A percentile compares a stretch with the other conserved stretches of the same genome.
Conservation (phyloP, 2,797 vertebrate species). For the Melanitta fusca region DNA sequence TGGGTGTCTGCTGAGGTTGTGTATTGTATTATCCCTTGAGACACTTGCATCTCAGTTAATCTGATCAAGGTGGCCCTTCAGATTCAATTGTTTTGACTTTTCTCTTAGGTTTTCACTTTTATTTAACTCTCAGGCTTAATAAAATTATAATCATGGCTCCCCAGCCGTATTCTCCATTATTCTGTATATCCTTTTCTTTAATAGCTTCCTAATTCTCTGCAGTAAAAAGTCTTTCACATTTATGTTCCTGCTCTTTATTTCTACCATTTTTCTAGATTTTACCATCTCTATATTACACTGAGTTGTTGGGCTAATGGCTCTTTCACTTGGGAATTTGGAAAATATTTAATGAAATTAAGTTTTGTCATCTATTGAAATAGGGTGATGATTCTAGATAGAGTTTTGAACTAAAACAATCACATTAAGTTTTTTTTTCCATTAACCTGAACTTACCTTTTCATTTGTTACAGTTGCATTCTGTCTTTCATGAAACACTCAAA, state of each 20-base stretch:
- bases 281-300: not conserved
- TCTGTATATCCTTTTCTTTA: not conserved
- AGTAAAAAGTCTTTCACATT: constrained; percentile 6
- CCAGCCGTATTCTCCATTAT: not conserved
- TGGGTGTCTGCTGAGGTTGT: rapidly evolving
- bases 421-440: not conserved
- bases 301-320: not conserved
- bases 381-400: not conserved
- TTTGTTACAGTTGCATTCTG: not conserved
- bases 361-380: not conserved
- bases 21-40: not conserved
- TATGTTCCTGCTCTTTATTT: not conserved
- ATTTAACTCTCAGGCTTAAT: constrained; percentile 38
- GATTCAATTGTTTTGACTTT: constrained; percentile 23
- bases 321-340: not conserved
- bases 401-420: not conserved
- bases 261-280: not conserved
- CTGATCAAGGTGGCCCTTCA: not conserved
- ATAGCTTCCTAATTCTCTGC: constrained; percentile 23
- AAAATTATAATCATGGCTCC: not conserved
- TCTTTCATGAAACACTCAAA: not conserved
- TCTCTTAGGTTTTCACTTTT: constrained; percentile 25
- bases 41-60: not conserved
- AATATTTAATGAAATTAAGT: not conserved
- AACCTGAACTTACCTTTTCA: not conserved